A percentile compares a stretch with the other conserved stretches of the same genome.
Conservation (phyloP, 2,113 vertebrate species). For the Daphoenositta chrysoptera region DNA sequence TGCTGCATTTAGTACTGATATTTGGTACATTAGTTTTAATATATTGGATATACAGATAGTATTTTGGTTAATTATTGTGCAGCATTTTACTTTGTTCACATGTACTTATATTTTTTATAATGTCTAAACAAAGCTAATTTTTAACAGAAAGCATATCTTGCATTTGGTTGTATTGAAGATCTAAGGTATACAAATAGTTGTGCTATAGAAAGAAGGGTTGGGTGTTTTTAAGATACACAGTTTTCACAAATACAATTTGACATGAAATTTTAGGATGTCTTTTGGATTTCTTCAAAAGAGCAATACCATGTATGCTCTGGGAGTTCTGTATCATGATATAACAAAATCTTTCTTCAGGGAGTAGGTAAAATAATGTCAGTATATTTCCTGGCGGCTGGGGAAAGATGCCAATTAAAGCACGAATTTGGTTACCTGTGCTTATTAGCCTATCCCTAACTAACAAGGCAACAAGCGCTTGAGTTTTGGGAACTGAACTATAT, state of each 20-base stretch:
- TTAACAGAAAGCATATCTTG: background rate
- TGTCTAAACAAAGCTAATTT: background rate
- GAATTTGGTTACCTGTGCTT: background rate
- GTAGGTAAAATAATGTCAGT: background rate
- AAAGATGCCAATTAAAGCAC: background rate
- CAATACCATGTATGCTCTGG: rapidly evolving
- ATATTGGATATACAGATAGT: background rate
- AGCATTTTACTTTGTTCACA: background rate
- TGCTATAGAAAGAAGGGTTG: background rate
- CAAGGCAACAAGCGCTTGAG: background rate
- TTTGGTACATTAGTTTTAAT: background rate
- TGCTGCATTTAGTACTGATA: background rate
- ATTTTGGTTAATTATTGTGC: background rate
- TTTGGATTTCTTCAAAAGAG: background rate
- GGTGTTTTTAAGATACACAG: rapidly evolving
- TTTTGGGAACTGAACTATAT: background rate
- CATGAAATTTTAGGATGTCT: background rate
- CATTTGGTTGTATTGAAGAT: background rate
- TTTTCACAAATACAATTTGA: background rate
- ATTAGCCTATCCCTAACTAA: background rate
- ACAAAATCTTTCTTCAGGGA: background rate
- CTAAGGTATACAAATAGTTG: background rate
- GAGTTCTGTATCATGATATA: background rate
- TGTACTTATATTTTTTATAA: background rate
- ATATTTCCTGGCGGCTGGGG: background rate